A percentile compares a stretch with the other conserved stretches of the same genome.
These are phyloP conservation scores for Agrochola lychnidis DNA, from an alignment of 2,888 invertebrate genomes.

Conservation along the genomic window DNA sequence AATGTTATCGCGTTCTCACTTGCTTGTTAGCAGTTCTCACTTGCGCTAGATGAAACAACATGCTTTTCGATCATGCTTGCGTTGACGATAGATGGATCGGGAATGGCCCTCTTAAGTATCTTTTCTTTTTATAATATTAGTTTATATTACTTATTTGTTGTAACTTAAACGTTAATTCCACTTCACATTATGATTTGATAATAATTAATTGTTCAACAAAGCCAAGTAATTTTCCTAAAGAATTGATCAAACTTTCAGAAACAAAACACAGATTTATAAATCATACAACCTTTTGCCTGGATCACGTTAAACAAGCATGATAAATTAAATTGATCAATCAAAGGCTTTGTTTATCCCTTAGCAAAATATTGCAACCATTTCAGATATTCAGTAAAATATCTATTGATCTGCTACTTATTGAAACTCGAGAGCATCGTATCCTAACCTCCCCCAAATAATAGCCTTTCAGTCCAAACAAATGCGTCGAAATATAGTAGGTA, in stretches of 20 bases:
- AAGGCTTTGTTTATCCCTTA: neutral
- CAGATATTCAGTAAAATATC: neutral
- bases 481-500: neutral
- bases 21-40: too few species aligned
- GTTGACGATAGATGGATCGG: too few species aligned
- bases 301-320: neutral
- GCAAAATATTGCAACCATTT: neutral
- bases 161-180: neutral
- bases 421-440: neutral
- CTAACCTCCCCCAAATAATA: constrained; percentile 7
- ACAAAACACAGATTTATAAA: neutral
- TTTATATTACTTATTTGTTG: too few species aligned
- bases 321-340: neutral
- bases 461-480: too few species aligned
- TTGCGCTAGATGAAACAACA: too few species aligned
- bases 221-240: neutral
- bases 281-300: neutral
- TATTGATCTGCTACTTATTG: neutral
- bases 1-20: too few species aligned
- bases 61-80: too few species aligned
- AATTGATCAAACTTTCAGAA: neutral
- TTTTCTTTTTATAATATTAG: too few species aligned
- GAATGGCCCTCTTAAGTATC: too few species aligned
- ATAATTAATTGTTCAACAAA: neutral
- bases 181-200: neutral